Percentiles rank a stretch among this genome's conserved stretches.
phyloP scores from a whole-genome alignment of 1,140 invertebrate species.

The Leguminivora glycinivorella region DNA sequence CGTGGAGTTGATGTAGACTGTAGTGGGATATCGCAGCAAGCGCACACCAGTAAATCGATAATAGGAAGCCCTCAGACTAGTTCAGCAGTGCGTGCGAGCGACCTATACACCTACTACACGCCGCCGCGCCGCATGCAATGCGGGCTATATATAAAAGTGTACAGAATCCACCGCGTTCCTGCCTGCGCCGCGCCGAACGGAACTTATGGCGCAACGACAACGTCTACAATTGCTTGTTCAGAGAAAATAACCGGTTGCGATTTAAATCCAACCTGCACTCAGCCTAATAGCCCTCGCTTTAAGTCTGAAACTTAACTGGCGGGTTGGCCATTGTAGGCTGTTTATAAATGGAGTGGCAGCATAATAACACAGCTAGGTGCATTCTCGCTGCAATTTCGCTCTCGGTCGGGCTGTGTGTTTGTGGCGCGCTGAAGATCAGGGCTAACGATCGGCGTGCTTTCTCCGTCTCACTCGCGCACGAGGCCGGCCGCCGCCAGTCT shows the following conservation, averaged over 20 bases:
- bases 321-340: constrained; percentile 53
- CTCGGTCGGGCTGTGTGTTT: constrained; percentile 77
- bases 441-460: constrained; percentile 73
- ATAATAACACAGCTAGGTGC: constrained; percentile 77
- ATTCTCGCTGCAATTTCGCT: constrained; percentile 78
- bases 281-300: constrained; percentile 40
- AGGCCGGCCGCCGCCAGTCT: constrained; percentile 35
- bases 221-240: constrained; percentile 68
- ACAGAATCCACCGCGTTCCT: constrained; percentile 55
- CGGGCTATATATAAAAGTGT: constrained; percentile 69
- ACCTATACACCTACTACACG: constrained; percentile 74
- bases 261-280: constrained; percentile 39
- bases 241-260: constrained; percentile 67
- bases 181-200: constrained; percentile 51
- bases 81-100: constrained; percentile 77
- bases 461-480: constrained; percentile 60
- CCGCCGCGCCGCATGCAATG: constrained; percentile 59
- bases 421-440: constrained; percentile 78
- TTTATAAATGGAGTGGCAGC: constrained; percentile 55
- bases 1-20: constrained; percentile 58
- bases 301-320: constrained; percentile 44
- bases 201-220: constrained; percentile 63
- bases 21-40: constrained; percentile 47
- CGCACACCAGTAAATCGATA: constrained; percentile 73
- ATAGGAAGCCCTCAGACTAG: constrained; percentile 77